These are phyloP conservation scores for Notothenia rossii DNA, from an alignment of 2,113 vertebrate genomes.

Conservation along the genomic window DNA sequence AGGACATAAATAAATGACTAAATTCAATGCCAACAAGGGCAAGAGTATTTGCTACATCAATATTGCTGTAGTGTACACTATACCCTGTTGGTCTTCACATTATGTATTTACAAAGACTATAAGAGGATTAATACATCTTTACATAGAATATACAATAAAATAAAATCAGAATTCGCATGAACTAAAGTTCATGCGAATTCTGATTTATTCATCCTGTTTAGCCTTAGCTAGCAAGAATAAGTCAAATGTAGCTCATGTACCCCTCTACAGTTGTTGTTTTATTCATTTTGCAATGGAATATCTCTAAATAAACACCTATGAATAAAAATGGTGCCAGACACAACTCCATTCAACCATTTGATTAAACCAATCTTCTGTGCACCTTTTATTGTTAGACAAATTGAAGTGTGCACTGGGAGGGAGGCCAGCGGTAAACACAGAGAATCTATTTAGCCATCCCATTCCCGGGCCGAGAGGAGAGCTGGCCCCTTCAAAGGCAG, in stretches of 20 bases:
- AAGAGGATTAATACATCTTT: neutral
- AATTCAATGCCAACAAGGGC: neutral
- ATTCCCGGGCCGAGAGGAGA: conserved; percentile 91
- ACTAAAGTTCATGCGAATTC: too few relatives aligned
- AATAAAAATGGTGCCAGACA: conserved; percentile 89
- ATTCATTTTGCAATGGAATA: conserved; percentile 61
- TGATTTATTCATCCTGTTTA: conserved; percentile 4
- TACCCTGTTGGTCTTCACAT: neutral
- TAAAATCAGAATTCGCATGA: too few relatives aligned
- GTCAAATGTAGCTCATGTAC: conserved; percentile 3
- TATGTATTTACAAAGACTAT: conserved; percentile 1
- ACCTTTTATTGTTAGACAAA: conserved; percentile 97
- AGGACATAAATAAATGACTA: neutral
- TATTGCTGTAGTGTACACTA: neutral
- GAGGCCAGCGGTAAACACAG: conserved; percentile 90
- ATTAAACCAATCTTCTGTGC: conserved; percentile 92
- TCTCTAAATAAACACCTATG: conserved; percentile 80
- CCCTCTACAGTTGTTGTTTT: conserved; percentile 45
- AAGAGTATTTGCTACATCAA: neutral
- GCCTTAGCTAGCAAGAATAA: neutral
- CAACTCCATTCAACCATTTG: conserved; percentile 90
- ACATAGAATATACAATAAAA: too few relatives aligned
- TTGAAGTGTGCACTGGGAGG: conserved; percentile 91
- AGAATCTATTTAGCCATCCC: conserved; percentile 97
- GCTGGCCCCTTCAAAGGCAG: conserved; percentile 92